Percentiles rank a stretch among this genome's conserved stretches.
These are phyloP conservation scores for Villa cingulata DNA, from an alignment of 2,888 invertebrate species.

Conservation along the genomic window DNA sequence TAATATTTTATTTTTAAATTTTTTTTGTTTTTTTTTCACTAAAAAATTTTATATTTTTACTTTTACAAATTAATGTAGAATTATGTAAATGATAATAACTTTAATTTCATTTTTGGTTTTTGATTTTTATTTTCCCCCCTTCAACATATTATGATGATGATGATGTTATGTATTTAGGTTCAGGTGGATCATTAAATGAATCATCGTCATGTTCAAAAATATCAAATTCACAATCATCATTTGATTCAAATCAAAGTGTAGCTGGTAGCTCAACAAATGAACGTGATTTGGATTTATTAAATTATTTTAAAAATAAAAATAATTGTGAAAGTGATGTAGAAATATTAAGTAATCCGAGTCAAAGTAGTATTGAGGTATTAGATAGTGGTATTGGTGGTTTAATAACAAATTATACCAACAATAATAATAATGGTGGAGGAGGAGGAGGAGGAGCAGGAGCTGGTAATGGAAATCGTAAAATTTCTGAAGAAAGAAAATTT, in stretches of 20 bases:
- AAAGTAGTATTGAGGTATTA: conserved; percentile 53
- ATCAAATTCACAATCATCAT: conserved; percentile 31
- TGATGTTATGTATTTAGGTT: conserved; percentile 25
- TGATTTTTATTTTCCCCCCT: too few relatives aligned
- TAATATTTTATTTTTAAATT: background rate
- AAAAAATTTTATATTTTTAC: too few relatives aligned
- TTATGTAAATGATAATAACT: too few relatives aligned
- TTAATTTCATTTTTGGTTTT: too few relatives aligned
- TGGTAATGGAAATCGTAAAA: conserved; percentile 21
- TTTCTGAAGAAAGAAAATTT: conserved; percentile 39
- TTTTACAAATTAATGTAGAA: too few relatives aligned
- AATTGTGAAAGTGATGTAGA: conserved; percentile 53
- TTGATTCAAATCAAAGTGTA: conserved; percentile 35
- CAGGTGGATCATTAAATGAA: conserved; percentile 35
- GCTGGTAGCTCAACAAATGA: conserved; percentile 34
- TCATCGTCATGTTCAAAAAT: conserved; percentile 36
- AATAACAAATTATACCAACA: conserved; percentile 48
- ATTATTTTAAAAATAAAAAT: conserved; percentile 19
- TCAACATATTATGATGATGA: conserved; percentile 26
- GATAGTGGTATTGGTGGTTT: conserved; percentile 29
- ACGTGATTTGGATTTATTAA: conserved; percentile 21
- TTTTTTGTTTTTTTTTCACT: background rate
- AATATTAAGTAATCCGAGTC: conserved; percentile 55
- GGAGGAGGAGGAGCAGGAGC: conserved; percentile 13
- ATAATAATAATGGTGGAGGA: conserved; percentile 44